phyloP scores from a whole-genome alignment of 2,797 vertebrate species.

The Characodon lateralis region DNA sequence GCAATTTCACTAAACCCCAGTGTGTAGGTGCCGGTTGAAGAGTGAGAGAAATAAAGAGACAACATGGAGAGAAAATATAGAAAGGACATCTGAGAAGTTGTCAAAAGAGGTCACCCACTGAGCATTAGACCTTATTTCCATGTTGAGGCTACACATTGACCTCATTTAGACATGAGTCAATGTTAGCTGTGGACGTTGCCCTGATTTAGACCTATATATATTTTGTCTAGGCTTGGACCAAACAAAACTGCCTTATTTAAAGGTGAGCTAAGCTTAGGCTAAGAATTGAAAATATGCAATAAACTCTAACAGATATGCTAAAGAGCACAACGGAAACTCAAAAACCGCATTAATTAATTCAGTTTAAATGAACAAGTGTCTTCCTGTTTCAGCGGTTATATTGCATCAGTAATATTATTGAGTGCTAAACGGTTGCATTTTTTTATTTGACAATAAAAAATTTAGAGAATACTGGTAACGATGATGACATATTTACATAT shows the following conservation, averaged over 20 bases:
- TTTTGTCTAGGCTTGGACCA: background rate
- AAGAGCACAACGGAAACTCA: background rate
- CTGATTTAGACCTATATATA: background rate
- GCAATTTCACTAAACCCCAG: background rate
- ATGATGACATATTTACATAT: background rate
- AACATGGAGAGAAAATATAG: background rate
- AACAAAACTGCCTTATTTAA: background rate
- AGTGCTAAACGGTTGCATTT: background rate
- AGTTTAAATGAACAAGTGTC: background rate
- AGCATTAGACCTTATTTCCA: background rate
- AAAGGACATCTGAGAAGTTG: background rate
- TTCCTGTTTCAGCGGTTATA: background rate
- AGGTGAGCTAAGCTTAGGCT: background rate
- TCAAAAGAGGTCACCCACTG: background rate
- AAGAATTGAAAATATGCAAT: background rate
- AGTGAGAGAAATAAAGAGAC: background rate
- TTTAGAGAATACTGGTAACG: background rate
- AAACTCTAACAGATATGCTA: background rate
- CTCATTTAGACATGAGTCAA: background rate
- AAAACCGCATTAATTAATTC: background rate
- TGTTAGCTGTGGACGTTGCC: background rate
- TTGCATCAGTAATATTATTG: background rate
- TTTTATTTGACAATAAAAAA: background rate
- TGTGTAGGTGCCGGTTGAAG: background rate
- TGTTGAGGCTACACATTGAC: background rate